These are phyloP conservation scores for Suillia variegata DNA, from an alignment of 2,888 invertebrate species.

Conservation along the genomic window DNA sequence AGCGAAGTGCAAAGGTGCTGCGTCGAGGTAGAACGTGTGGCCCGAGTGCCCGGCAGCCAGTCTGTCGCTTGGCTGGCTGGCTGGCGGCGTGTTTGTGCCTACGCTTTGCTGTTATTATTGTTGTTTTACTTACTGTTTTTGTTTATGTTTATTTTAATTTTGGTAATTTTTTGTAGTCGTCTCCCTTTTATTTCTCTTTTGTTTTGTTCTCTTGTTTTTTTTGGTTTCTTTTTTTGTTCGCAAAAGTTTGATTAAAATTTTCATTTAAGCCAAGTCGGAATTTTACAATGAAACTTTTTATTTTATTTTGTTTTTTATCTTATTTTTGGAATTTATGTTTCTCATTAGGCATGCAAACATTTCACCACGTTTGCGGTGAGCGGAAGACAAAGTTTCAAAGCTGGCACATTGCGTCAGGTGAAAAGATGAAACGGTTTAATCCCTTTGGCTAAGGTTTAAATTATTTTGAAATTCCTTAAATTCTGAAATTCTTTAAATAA, in stretches of 20 bases:
- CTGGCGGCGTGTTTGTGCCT: background rate
- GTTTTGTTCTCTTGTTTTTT: background rate
- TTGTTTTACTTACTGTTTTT: no score
- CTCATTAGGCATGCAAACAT: background rate
- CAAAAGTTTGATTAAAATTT: conserved; percentile 1
- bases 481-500: no score
- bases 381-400: no score
- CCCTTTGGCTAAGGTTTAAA: no score
- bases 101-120: no score
- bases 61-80: background rate
- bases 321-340: background rate
- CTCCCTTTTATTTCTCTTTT: background rate
- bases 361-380: background rate
- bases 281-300: background rate
- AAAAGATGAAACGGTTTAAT: no score
- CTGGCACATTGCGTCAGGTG: no score
- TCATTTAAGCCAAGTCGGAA: background rate
- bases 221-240: conserved; percentile 4
- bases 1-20: background rate
- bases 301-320: background rate
- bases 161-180: background rate
- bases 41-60: background rate
- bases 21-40: background rate
- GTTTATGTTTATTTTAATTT: conserved; percentile 6
- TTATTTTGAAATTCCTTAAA: no score